Conservation (phyloP, 2,113 vertebrate genomes). For the Edolisoma coerulescens region DNA sequence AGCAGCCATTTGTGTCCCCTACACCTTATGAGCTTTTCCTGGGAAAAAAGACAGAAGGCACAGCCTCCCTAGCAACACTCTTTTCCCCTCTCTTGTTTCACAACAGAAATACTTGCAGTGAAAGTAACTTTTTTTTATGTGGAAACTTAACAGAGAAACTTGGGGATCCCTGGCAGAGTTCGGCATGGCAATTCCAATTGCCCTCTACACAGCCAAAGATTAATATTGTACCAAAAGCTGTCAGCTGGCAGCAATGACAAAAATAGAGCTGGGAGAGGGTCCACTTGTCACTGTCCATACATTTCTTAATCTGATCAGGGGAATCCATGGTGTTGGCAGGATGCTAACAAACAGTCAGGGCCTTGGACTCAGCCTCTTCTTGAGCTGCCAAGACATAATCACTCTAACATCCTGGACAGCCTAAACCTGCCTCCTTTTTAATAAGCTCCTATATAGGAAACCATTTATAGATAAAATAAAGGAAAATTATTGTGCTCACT, state of each 20-base stretch:
- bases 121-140: not conserved
- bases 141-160: not conserved
- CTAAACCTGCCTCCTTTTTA: slow-evolving; percentile 8
- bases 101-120: not conserved
- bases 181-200: not conserved
- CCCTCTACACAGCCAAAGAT: not conserved
- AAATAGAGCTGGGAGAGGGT: not conserved
- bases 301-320: not conserved
- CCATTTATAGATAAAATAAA: slow-evolving; percentile 46
- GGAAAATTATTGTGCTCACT: slow-evolving; percentile 1
- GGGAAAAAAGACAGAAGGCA: not conserved
- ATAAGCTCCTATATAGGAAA: slow-evolving; percentile 26
- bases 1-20: not conserved
- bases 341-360: not conserved
- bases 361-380: not conserved
- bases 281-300: not conserved
- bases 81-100: not conserved
- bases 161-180: not conserved
- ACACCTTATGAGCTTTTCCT: not conserved
- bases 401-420: slow-evolving; percentile 1
- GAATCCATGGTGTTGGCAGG: not conserved
- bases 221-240: not conserved
- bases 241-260: not conserved
- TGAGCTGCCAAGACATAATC: slow-evolving; percentile 14
- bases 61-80: not conserved